Evolutionary conservation across 23 tunicate species (phyloP), one percentile per base, ranked within the genome.

Genomic region (Clavelina lepadiformis): DNA sequence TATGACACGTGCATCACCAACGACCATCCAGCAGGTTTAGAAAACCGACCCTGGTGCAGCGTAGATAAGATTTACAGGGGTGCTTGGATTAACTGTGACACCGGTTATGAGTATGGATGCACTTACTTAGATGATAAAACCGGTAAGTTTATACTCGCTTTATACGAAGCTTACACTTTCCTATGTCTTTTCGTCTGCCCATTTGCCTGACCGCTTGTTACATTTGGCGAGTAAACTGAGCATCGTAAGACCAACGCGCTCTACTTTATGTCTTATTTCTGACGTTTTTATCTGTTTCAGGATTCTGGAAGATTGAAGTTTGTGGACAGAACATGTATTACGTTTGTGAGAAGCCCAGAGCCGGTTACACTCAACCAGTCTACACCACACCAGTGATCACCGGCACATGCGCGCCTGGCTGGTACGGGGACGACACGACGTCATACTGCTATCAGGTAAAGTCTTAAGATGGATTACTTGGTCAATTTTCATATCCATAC

Each of bases 261-360:
- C n/a, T n/a, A n/a, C n/a, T n/a, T n/a, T n/a, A n/a, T n/a, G n/a
- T n/a, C n/a, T n/a, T n/a, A n/a, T n/a, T n/a, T n/a, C n/a, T n/a
- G n/a, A n/a, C 13, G 18, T 28, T 28, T 38, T 64, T 64, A 35
- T 38, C 18, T 67, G 33, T 52, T 45, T 32, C 41, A 86, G 95
- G 95, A 7, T 72, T 29, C 30, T 86, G 95, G 95, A 63, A 73
- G 28, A 37, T 80, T 33, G 95, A 86, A 31, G 26, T 86, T 27
- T 86, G 95, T 49, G 55, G 38, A 24, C 28, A 72, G 35, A 46
- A 45, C 23, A 65, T 77, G 2, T 61, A 86, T 60, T 86, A 71
- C 57, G 80, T 73, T 31, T 86, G 95, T 44, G 95, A 86, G 62
- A 86, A 86, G 45, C 67, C 58, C 55, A 79, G 95, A 67, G 72